These are phyloP conservation scores for Holcopasites calliopsidis DNA, from an alignment of 1,140 invertebrate genomes.

Conservation along the genomic window DNA sequence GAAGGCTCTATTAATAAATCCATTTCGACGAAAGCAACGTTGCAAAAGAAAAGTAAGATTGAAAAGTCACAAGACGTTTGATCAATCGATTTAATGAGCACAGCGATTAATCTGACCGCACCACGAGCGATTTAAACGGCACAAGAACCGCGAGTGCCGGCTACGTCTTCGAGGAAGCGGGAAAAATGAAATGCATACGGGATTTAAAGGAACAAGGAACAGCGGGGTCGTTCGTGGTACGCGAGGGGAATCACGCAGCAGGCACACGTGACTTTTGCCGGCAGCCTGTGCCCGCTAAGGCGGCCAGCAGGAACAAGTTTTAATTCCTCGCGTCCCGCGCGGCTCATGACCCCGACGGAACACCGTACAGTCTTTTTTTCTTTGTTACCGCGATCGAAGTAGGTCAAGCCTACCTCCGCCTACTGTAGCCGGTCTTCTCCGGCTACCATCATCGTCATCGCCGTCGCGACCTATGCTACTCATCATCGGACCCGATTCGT, in stretches of 20 bases:
- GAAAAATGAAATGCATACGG: conserved; percentile 16
- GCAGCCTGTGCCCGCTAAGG: conserved; percentile 14
- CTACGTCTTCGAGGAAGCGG: not conserved
- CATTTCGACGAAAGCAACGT: no score
- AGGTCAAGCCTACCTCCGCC: conserved; percentile 69
- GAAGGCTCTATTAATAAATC: no score
- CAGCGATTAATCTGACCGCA: not conserved
- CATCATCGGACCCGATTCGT: not conserved
- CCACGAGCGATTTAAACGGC: not conserved
- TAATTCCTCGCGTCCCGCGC: conserved; percentile 52
- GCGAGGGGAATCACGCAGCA: conserved; percentile 33
- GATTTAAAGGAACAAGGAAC: conserved; percentile 15
- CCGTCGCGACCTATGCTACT: not conserved
- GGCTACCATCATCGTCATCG: conserved; percentile 15
- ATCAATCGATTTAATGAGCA: no score
- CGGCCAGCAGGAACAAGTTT: conserved; percentile 37
- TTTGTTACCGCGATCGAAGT: conserved; percentile 67
- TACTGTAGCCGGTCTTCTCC: conserved; percentile 35
- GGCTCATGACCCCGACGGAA: conserved; percentile 62
- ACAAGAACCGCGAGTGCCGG: not conserved
- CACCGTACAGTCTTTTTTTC: conserved; percentile 47
- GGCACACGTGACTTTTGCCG: conserved; percentile 52
- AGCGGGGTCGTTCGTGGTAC: conserved; percentile 39
- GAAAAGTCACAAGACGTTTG: no score
- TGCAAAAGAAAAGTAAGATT: no score